These are phyloP conservation scores for Nudaria mundana DNA, from an alignment of 2,888 invertebrate genomes.

Conservation along the genomic window DNA sequence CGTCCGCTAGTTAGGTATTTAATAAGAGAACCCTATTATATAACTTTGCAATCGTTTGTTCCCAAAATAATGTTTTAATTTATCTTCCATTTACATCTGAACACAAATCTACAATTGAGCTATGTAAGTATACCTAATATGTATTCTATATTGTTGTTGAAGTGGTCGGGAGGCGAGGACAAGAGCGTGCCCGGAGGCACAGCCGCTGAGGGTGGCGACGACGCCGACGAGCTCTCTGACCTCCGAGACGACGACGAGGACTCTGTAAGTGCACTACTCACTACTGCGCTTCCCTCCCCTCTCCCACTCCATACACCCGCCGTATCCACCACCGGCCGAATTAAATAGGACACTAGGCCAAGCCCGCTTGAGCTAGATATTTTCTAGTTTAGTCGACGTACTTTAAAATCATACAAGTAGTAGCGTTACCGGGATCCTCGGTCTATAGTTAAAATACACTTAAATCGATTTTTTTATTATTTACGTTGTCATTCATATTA, in stretches of 20 bases:
- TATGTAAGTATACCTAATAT: too few species aligned
- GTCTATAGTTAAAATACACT: too few species aligned
- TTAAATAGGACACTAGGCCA: conserved; percentile 69
- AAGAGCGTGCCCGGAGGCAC: conserved; percentile 55
- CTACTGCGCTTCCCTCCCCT: conserved; percentile 22
- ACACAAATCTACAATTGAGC: too few species aligned
- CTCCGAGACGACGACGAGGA: conserved; percentile 83
- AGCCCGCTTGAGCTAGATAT: conserved; percentile 51
- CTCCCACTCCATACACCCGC: conserved; percentile 9
- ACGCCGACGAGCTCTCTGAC: conserved; percentile 70
- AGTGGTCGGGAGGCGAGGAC: conserved; percentile 66
- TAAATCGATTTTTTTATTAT: conserved; percentile 31
- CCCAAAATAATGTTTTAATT: too few species aligned
- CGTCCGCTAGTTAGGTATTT: too few species aligned
- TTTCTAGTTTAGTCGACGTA: conserved; percentile 42
- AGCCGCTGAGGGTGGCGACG: conserved; percentile 52
- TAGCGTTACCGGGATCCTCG: too few species aligned
- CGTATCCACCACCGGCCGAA: conserved; percentile 40
- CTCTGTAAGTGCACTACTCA: conserved; percentile 83
- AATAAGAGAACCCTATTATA: too few species aligned
- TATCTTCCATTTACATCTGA: too few species aligned
- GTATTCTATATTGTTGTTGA: conserved; percentile 19
- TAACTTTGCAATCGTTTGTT: too few species aligned
- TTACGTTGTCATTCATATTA: conserved; percentile 13
- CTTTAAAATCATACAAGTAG: conserved; percentile 39